Evolutionary conservation across 2,888 invertebrate genomes (phyloP).

Genomic region (Meteorus colon): DNA sequence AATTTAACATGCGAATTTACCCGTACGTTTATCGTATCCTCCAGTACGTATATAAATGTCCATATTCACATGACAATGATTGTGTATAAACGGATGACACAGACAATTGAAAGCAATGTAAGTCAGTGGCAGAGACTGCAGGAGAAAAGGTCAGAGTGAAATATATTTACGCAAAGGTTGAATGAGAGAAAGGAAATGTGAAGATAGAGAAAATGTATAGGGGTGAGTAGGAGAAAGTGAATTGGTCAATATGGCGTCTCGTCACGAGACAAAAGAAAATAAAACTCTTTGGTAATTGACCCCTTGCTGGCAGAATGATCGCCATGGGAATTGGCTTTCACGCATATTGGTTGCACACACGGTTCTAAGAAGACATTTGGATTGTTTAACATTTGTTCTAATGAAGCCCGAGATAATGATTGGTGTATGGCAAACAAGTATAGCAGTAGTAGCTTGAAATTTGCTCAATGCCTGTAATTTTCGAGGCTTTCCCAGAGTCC

Average conservation of each 20-base stretch:
- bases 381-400: constrained; percentile 48
- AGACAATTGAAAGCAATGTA: constrained; percentile 33
- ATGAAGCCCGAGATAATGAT: constrained; percentile 46
- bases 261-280: constrained; percentile 41
- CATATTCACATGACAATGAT: background rate
- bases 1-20: too few species aligned
- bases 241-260: constrained; percentile 38
- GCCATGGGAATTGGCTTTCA: constrained; percentile 46
- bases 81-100: background rate
- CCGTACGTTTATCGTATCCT: too few species aligned
- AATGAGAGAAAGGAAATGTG: background rate
- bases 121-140: constrained; percentile 29
- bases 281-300: constrained; percentile 30
- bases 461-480: constrained; percentile 44
- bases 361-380: constrained; percentile 47
- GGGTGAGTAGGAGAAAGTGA: background rate
- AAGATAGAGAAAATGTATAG: constrained; percentile 23
- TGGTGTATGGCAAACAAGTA: constrained; percentile 28
- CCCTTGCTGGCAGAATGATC: constrained; percentile 40
- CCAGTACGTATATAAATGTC: too few species aligned
- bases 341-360: constrained; percentile 36
- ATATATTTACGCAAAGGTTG: too few species aligned
- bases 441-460: constrained; percentile 12
- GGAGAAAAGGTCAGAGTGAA: background rate
- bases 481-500: constrained; percentile 42